A percentile compares a stretch with the other conserved stretches of the same genome.
phyloP scores from a whole-genome alignment of 2,888 invertebrate species.

The Bugula neritina region DNA sequence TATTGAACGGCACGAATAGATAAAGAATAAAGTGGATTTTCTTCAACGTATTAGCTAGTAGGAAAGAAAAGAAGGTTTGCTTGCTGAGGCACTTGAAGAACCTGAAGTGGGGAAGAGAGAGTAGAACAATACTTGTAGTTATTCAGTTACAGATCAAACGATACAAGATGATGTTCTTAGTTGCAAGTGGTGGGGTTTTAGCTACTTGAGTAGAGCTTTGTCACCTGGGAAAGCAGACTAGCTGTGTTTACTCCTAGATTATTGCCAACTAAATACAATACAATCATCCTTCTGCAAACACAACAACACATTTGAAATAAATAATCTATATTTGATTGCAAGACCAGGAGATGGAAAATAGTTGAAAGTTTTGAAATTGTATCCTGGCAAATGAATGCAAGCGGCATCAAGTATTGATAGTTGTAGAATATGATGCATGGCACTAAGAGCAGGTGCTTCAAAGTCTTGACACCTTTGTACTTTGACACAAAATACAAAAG shows the following conservation, averaged over 20 bases:
- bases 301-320: background rate
- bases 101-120: background rate
- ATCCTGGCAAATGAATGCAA: background rate
- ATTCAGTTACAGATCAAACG: background rate
- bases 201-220: too few species aligned
- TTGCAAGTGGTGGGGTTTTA: too few species aligned
- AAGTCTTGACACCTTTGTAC: too few species aligned
- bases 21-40: too few species aligned
- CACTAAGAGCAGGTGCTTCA: background rate
- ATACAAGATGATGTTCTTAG: too few species aligned
- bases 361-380: background rate
- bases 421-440: too few species aligned
- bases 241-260: background rate
- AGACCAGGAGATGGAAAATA: background rate
- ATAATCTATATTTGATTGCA: background rate
- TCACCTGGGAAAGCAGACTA: background rate
- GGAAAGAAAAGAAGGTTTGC: too few species aligned
- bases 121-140: background rate
- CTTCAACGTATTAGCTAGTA: too few species aligned
- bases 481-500: too few species aligned
- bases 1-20: too few species aligned
- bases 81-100: too few species aligned
- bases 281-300: background rate
- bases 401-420: too few species aligned
- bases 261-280: background rate